Evolutionary conservation across 2,113 vertebrate genomes (phyloP).

Genomic region (Steatornis caripensis): DNA sequence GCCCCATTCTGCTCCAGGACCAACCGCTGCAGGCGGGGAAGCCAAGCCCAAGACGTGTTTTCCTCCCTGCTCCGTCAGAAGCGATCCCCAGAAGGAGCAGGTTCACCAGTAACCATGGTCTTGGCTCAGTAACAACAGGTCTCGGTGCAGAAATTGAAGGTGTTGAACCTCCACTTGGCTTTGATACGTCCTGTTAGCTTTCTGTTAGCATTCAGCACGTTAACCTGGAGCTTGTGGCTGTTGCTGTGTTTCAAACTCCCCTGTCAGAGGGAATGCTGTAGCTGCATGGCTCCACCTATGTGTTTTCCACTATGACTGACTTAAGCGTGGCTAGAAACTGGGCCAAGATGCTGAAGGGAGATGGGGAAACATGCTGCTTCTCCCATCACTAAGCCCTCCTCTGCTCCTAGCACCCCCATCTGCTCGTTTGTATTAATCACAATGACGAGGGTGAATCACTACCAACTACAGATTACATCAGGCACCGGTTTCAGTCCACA

Average conservation of each 20-base stretch:
- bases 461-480: not conserved
- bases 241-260: not conserved
- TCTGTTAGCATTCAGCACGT: not conserved
- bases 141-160: not conserved
- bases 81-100: not conserved
- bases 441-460: not conserved
- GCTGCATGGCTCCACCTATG: too few species aligned
- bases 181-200: not conserved
- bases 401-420: accelerated
- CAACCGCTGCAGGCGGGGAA: not conserved
- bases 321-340: not conserved
- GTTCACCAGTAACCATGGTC: not conserved
- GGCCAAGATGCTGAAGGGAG: not conserved
- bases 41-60: not conserved
- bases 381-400: not conserved
- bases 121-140: not conserved
- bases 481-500: not conserved
- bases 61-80: not conserved
- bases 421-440: not conserved
- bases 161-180: not conserved
- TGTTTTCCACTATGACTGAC: not conserved
- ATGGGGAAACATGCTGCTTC: not conserved
- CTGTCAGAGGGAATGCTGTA: accelerated
- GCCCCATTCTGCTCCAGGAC: not conserved
- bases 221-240: not conserved